A percentile compares a stretch with the other conserved stretches of the same genome.
phyloP scores from a whole-genome alignment of 2,113 vertebrate species.

The Oncorhynchus clarkii region DNA sequence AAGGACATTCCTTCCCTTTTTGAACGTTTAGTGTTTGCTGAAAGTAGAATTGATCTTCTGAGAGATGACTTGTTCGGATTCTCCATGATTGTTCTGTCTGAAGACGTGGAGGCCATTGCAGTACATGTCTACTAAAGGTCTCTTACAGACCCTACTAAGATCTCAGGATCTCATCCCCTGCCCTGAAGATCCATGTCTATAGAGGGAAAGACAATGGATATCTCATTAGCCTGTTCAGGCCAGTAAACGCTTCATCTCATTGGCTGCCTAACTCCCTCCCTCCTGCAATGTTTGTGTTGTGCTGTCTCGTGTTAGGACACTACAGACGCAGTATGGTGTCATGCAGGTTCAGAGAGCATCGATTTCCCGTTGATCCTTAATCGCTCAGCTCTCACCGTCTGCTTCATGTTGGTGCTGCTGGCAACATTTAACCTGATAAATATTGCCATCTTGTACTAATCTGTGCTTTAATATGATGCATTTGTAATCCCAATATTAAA shows the following conservation, averaged over 20 bases:
- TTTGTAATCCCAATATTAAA: slow-evolving; percentile 47
- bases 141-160: neutral
- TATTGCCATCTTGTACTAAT: slow-evolving; percentile 53
- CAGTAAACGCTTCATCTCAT: neutral
- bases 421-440: slow-evolving; percentile 43
- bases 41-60: slow-evolving; percentile 34
- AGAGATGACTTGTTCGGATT: slow-evolving; percentile 24
- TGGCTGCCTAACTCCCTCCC: slow-evolving; percentile 16
- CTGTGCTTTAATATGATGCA: slow-evolving; percentile 78
- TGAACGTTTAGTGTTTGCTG: slow-evolving; percentile 25
- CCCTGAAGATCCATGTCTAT: slow-evolving; percentile 33
- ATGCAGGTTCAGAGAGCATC: slow-evolving; percentile 26
- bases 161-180: neutral
- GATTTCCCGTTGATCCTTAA: slow-evolving; percentile 20
- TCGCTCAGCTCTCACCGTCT: slow-evolving; percentile 24
- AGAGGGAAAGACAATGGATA: neutral
- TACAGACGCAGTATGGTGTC: neutral
- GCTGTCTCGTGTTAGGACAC: slow-evolving; percentile 49
- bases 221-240: neutral
- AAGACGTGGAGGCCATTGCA: slow-evolving; percentile 19
- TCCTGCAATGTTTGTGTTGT: slow-evolving; percentile 50
- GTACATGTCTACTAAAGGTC: slow-evolving; percentile 8
- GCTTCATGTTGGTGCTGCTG: slow-evolving; percentile 9
- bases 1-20: slow-evolving; percentile 62
- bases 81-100: neutral